Base-by-base conservation (phyloP, 2,113 vertebrate genomes). In the Aegypius monachus region DNA sequence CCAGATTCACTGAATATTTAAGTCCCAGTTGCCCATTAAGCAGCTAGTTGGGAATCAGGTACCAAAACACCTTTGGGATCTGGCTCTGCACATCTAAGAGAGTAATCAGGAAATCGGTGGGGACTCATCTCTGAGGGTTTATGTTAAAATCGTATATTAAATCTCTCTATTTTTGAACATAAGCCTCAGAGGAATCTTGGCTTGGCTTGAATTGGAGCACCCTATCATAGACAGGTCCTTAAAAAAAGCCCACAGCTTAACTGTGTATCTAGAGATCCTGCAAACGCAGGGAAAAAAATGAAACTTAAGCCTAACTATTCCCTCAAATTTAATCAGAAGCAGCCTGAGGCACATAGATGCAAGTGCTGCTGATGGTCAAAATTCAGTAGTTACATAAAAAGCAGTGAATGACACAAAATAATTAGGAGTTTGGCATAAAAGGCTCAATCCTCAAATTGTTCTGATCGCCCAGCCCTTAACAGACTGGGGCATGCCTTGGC, bases 351-450 rank as follows among this genome's bases (percentile, higher is more conserved):
- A 36, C n/a, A 62, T 4, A 50, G 26, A 87, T 73, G 61, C 36
- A 72, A 91, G 58, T 59, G 53, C 70, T 2, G 5, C 58, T 86
- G 81, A 95, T 93, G 62, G 73, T 42, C 89, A 93, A 25, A 95
- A 91, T 80, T 90, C 66, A 86, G 75, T 20, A 81, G 63, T 93
- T 93, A 95, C 55, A 90, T 78, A 86, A 97, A 96, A 42, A 73
- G 55, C 50, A 74, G 50, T 23, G 47, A 95, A 90, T n/a, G 74
- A 73, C 71, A 95, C 26, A 91, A 91, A 90, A 80, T 73, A 83
- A 93, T 71, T 67, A 88, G 45, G 78, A 90, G 50, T 22, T 91
- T 10, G 15, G 58, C 86, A 77, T 56, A 77, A 91, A 93, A n/a
- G 67, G 29, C n/a, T 88, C 7, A 1, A 71, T 93, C 59, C 71